phyloP scores from a whole-genome alignment of 2,888 invertebrate genomes.

The Limnephilus rhombicus region DNA sequence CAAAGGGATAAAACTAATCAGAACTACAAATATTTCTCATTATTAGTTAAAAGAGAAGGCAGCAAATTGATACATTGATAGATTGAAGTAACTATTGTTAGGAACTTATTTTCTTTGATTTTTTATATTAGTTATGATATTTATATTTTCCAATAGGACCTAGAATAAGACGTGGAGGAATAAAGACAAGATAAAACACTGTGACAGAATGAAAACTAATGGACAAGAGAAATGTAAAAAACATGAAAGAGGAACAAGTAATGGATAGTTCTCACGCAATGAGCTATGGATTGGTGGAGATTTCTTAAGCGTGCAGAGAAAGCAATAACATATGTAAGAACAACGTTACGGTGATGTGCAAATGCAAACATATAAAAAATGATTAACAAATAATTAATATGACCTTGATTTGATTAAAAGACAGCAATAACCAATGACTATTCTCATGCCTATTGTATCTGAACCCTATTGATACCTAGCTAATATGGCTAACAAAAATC shows the following conservation, averaged over 20 bases:
- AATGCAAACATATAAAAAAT: conserved; percentile 62
- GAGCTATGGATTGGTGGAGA: not conserved
- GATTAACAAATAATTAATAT: conserved; percentile 31
- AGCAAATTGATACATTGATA: not conserved
- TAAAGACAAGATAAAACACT: conserved; percentile 12
- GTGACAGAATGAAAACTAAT: conserved; percentile 7
- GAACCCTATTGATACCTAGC: too few species aligned
- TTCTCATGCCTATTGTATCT: not conserved
- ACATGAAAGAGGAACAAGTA: not conserved
- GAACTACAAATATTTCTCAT: too few species aligned
- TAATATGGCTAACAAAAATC: not conserved
- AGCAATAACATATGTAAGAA: conserved; percentile 37
- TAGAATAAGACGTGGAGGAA: not conserved
- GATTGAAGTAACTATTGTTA: not conserved
- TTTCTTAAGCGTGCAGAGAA: conserved; percentile 54
- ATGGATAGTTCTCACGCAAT: not conserved
- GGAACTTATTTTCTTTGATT: too few species aligned
- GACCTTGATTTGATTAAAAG: not conserved
- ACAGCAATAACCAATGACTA: not conserved
- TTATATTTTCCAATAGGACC: not conserved
- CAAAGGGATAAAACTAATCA: too few species aligned
- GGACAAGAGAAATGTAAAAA: not conserved
- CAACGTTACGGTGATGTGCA: conserved; percentile 60
- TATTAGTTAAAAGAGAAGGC: not conserved
- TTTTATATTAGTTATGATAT: not conserved